phyloP scores from a whole-genome alignment of 1,140 invertebrate genomes.

The Tetraneura akinire region DNA sequence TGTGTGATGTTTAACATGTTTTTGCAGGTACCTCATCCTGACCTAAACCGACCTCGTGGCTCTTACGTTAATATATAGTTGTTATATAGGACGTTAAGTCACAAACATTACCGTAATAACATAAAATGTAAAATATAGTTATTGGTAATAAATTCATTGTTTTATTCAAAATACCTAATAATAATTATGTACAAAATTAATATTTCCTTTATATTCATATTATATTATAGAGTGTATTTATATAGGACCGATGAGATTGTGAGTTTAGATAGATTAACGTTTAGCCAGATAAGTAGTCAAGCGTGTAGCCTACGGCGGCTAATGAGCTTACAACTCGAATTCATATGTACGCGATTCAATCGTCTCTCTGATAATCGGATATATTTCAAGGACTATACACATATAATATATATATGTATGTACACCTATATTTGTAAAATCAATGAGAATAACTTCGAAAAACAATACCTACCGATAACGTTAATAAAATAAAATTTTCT shows the following conservation, averaged over 20 bases:
- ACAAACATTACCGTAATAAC: background rate
- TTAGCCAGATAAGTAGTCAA: conserved; percentile 37
- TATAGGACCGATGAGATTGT: conserved; percentile 22
- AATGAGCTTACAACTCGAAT: conserved; percentile 42
- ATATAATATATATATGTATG: too few species aligned
- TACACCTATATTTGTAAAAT: background rate
- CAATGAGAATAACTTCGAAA: background rate
- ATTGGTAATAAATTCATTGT: too few species aligned
- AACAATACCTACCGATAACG: background rate
- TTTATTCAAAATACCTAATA: too few species aligned
- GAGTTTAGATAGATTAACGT: conserved; percentile 53
- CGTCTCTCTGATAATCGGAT: background rate
- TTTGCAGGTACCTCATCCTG: background rate
- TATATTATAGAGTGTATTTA: background rate
- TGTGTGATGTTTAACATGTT: background rate
- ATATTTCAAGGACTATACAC: too few species aligned
- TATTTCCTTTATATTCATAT: background rate
- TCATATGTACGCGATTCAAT: background rate
- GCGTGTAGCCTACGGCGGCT: background rate
- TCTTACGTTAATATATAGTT: background rate
- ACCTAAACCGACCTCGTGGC: background rate
- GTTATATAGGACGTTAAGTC: background rate
- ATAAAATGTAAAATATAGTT: background rate
- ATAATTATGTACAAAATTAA: too few species aligned
- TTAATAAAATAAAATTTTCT: background rate